phyloP scores from a whole-genome alignment of 2,797 vertebrate species.

The Ibycter americanus region DNA sequence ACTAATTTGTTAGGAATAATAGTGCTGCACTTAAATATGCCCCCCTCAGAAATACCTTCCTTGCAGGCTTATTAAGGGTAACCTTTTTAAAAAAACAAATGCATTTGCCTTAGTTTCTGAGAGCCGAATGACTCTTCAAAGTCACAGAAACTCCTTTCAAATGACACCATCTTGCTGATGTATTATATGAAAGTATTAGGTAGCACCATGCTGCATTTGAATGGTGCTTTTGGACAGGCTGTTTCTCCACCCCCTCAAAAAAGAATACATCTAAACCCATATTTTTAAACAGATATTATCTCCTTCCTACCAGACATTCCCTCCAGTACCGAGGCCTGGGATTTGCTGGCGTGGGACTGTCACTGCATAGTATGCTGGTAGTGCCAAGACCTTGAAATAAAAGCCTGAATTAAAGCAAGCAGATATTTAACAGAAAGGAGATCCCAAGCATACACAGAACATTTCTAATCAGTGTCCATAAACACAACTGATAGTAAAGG shows the following conservation, averaged over 20 bases:
- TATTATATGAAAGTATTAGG: not conserved
- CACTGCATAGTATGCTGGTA: not conserved
- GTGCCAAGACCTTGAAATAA: not conserved
- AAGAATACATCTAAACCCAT: not conserved
- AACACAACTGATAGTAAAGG: not conserved
- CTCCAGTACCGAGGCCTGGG: not conserved
- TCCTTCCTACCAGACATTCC: not conserved
- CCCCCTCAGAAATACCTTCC: not conserved
- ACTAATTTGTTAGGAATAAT: constrained; percentile 12
- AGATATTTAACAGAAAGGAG: not conserved
- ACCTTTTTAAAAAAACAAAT: not conserved
- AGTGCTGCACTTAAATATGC: not conserved
- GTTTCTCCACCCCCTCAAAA: not conserved
- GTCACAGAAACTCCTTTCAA: not conserved
- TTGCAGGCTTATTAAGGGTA: not conserved
- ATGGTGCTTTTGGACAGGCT: not conserved
- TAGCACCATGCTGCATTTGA: not conserved
- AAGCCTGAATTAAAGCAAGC: not conserved
- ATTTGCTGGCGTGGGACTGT: not conserved
- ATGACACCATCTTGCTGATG: not conserved
- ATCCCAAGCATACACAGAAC: not conserved
- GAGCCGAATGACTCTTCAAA: not conserved
- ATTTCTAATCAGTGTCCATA: not conserved
- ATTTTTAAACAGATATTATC: not conserved
- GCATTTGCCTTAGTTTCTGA: not conserved